Evolutionary conservation across 2,888 invertebrate species (phyloP), one percentile per base, ranked within the genome.

Genomic region (Phrixothrix hirtus): DNA sequence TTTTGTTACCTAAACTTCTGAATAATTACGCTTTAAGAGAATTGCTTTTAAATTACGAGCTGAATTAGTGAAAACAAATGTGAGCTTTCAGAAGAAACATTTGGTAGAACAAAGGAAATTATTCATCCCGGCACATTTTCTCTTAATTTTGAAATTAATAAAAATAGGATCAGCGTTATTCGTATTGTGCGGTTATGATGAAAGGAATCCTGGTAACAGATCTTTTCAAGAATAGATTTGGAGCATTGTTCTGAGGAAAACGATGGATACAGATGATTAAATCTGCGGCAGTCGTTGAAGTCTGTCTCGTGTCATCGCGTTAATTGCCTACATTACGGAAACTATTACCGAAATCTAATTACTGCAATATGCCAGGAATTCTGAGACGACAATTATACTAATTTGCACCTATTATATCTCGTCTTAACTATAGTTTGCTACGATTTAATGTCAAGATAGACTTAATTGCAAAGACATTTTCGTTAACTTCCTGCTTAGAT

Each of bases 271-370:
- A 49, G 60, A 62, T 63, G 68, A 68, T 69, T 68, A 66, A 69
- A 68, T 69, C 68, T 66, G 62, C 62, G 62, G 59, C 55, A 68
- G 64, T 64, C 61, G 61, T 65, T 63, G 64, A 66, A 65, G 67
- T 58, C 61, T 69, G 69, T 70, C 68, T 67, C 68, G 66, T 69
- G 69, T 72, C 72, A 71, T 70, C 70, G 63, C 62, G 62, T 65
- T 70, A 72, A 72, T 72, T 72, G 69, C 68, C 69, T 61, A 67
- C 70, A 69, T 70, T 72, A 70, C 71, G 66, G 66, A 70, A 73
- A 72, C 73, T 72, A 71, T 73, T 73, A 71, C 69, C 56, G 69
- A 71, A 73, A 73, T 72, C 73, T 72, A 73, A 74, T 74, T 74
- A 72, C 69, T 57, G 67, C 72, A 72, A 73, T 73, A 73, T 70